Evolutionary conservation across 2,888 invertebrate genomes (phyloP), one percentile per base, ranked within the genome.

Genomic region (Hirtodrosophila trivittata): DNA sequence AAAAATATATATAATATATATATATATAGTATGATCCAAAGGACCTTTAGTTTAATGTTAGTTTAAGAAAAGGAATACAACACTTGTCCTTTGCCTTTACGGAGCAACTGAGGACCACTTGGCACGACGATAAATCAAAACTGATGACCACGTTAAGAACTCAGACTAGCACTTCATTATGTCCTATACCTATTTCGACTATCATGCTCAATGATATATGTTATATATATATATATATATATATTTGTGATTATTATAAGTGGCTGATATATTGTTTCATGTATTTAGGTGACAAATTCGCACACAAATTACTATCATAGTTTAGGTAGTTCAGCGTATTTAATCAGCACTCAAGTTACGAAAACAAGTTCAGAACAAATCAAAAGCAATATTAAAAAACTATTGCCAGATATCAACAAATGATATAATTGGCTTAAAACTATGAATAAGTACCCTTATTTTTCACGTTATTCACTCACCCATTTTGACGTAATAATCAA

Each of bases 401-500:
- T 14, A n/a, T 10, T n/a, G n/a, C n/a, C n/a, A n/a, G n/a, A n/a
- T n/a, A n/a, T n/a, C n/a, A n/a, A n/a, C n/a, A n/a, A n/a, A n/a
- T n/a, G n/a, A n/a, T n/a, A n/a, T n/a, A 32, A 7, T 10, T 10
- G 12, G 12, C 9, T 7, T 10, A 32, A 32, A 5, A n/a, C 9
- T n/a, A n/a, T 32, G 7, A 32, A 4, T 32, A 32, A 32, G 12
- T 32, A 32, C 9, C 3, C 3, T 4, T 32, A 32, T 10, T 32
- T 25, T 3, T 6, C 25, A 6, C 3, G 25, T 6, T 25, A n/a
- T 25, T 6, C 35, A 87, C 78, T 80, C 57, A 80, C 78, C 83
- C 78, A 80, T 80, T 77, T 65, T 77, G 66, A 47, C 52, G 12
- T 51, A 54, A 35, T 65, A 35, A 47, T 42, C 32, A 66, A 62